Conservation (phyloP, 2,888 invertebrate genomes). For the Macrophya alboannulata region DNA sequence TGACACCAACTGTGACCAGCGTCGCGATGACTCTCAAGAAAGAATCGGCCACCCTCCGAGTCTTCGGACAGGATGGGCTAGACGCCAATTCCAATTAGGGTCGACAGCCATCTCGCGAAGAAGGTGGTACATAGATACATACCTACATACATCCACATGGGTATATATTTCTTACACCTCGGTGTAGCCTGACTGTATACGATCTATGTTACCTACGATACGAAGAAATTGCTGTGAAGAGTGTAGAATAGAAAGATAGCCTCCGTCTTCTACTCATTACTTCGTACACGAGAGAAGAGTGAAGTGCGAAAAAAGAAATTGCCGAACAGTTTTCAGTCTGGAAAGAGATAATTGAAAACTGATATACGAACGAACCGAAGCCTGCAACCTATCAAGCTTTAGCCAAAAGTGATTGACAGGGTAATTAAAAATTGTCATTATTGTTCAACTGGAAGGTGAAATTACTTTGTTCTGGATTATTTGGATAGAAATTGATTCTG, state of each 20-base stretch:
- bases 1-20: constrained; percentile 38
- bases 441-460: neutral
- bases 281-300: neutral
- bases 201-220: neutral
- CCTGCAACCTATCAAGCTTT: neutral
- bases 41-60: constrained; percentile 5
- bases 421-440: neutral
- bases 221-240: constrained; percentile 28
- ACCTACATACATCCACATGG: neutral
- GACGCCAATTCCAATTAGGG: constrained; percentile 52
- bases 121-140: constrained; percentile 1
- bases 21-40: neutral
- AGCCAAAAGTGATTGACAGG: neutral
- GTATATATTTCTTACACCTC: constrained; percentile 5
- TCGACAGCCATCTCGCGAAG: constrained; percentile 34
- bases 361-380: neutral
- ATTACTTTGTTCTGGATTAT: neutral
- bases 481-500: neutral
- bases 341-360: constrained; percentile 24
- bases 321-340: neutral
- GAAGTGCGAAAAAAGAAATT: constrained; percentile 8
- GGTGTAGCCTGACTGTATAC: neutral
- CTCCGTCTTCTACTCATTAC: neutral
- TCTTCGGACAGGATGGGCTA: constrained; percentile 34
- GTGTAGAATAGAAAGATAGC: neutral